Evolutionary conservation across 1,140 invertebrate species (phyloP).

Genomic region (Choristoneura fumiferana): DNA sequence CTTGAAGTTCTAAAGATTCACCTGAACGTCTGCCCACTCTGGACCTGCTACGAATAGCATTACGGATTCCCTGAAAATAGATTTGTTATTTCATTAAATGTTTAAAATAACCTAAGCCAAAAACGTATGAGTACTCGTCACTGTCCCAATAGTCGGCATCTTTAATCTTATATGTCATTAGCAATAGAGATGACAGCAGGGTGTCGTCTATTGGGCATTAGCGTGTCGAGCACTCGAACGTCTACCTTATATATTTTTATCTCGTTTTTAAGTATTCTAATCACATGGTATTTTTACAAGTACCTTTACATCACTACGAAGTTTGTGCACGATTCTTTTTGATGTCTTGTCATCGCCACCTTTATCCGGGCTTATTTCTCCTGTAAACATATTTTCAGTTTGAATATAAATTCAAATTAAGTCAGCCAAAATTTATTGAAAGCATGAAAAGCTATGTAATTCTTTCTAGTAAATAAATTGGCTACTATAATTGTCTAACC

Average conservation of each 20-base stretch:
- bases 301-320: conserved; percentile 90
- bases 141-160: too few relatives aligned
- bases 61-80: conserved; percentile 72
- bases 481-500: too few relatives aligned
- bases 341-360: conserved; percentile 83
- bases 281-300: background rate
- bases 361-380: conserved; percentile 81
- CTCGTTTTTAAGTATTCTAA: background rate
- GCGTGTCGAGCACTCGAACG: too few relatives aligned
- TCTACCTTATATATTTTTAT: too few relatives aligned
- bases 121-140: too few relatives aligned
- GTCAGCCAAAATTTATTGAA: conserved; percentile 17
- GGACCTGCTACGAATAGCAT: conserved; percentile 76
- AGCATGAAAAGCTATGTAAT: conserved; percentile 13
- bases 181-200: too few relatives aligned
- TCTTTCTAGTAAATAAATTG: too few relatives aligned
- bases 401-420: conserved; percentile 15
- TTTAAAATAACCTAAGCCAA: background rate
- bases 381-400: conserved; percentile 66
- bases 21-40: conserved; percentile 77
- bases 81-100: conserved; percentile 5
- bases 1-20: conserved; percentile 84
- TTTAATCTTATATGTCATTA: too few relatives aligned
- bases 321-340: conserved; percentile 88
- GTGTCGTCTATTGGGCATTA: too few relatives aligned